These are phyloP conservation scores for Crenuchus spilurus DNA, from an alignment of 2,797 vertebrate species.

Conservation along the genomic window DNA sequence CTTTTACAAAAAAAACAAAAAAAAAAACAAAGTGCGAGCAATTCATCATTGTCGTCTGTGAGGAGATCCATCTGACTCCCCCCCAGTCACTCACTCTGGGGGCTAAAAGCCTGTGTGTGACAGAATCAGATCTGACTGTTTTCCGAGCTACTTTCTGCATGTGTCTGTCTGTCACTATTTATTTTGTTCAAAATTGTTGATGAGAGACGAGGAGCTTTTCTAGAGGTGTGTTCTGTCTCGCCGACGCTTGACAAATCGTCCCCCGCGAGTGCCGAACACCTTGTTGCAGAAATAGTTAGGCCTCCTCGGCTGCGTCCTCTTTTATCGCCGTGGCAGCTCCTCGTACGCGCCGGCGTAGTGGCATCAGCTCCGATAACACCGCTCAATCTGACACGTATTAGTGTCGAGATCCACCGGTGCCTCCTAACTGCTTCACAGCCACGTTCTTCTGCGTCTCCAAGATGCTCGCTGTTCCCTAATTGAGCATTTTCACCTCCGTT, in stretches of 20 bases:
- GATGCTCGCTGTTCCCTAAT: background rate
- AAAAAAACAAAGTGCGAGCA: constrained; percentile 48
- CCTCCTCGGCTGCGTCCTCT: constrained; percentile 18
- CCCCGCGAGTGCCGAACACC: constrained; percentile 14
- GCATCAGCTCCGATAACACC: constrained; percentile 24
- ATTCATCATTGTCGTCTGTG: constrained; percentile 49
- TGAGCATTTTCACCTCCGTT: background rate
- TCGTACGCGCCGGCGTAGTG: background rate
- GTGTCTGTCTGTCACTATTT: constrained; percentile 57
- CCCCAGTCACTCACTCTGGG: constrained; percentile 13
- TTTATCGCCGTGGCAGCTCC: constrained; percentile 32
- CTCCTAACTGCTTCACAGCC: background rate
- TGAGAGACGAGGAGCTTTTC: constrained; percentile 25
- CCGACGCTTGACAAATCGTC: constrained; percentile 1
- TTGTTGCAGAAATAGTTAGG: constrained; percentile 12
- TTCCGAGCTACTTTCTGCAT: constrained; percentile 55
- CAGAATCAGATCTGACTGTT: constrained; percentile 58
- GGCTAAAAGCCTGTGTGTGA: constrained; percentile 53
- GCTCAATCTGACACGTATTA: constrained; percentile 47
- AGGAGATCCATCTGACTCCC: constrained; percentile 36
- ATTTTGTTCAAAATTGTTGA: constrained; percentile 53
- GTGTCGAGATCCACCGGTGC: constrained; percentile 19
- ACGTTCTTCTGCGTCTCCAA: background rate
- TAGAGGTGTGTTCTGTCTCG: background rate
- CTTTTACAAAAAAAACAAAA: constrained; percentile 37